Conservation (phyloP, 2,113 vertebrate species). For the Ploceus nigricollis region DNA sequence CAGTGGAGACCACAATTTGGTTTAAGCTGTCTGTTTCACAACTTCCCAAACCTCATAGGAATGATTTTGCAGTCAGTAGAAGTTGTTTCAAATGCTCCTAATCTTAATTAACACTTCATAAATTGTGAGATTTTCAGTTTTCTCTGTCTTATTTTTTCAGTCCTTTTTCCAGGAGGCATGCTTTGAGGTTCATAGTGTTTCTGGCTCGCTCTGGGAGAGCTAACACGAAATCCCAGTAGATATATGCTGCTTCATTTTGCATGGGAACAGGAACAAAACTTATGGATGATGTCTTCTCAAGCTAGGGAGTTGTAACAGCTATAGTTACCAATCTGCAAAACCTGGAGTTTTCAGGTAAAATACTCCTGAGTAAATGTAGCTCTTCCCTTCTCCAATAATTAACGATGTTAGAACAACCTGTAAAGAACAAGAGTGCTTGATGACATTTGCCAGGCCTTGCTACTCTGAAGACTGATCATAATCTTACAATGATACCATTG, state of each 20-base stretch:
- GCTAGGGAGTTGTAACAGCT: not conserved
- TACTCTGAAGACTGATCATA: not conserved
- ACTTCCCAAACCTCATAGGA: not conserved
- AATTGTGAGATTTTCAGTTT: not conserved
- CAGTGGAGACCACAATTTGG: not conserved
- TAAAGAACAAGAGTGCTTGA: not conserved
- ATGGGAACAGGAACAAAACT: not conserved
- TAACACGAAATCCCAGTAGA: not conserved
- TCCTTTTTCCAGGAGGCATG: not conserved
- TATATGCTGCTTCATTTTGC: not conserved
- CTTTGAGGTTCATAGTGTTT: not conserved
- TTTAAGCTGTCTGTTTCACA: not conserved
- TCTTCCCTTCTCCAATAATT: not conserved
- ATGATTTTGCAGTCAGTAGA: not conserved
- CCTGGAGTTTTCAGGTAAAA: not conserved
- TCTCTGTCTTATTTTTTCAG: not conserved
- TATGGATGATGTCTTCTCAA: not conserved
- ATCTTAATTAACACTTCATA: not conserved
- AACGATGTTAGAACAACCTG: not conserved
- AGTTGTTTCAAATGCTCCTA: not conserved
- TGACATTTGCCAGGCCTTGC: constrained; percentile 9
- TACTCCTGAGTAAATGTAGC: not conserved
- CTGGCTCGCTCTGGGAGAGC: not conserved
- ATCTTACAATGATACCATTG: not conserved
- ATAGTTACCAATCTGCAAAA: not conserved